These are phyloP conservation scores for Catostomus latipinnis DNA, from an alignment of 2,797 vertebrate species.

Conservation along the genomic window DNA sequence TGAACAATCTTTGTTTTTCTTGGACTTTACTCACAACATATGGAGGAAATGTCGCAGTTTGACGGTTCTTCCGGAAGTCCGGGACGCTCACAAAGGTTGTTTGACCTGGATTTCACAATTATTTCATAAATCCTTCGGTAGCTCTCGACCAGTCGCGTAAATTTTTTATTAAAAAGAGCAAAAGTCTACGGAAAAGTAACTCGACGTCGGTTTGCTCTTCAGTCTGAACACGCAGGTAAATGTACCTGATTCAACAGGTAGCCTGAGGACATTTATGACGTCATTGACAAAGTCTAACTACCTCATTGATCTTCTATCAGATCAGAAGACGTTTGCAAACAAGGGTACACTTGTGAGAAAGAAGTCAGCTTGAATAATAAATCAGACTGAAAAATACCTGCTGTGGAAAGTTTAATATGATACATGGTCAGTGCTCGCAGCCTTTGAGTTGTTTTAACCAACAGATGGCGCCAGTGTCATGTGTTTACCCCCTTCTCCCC, in stretches of 20 bases:
- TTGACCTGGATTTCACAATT: slow-evolving; percentile 1
- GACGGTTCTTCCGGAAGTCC: slow-evolving; percentile 56
- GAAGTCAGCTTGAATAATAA: too few species aligned
- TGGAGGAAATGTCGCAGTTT: slow-evolving; percentile 45
- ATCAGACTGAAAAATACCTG: too few species aligned
- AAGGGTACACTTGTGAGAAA: not conserved
- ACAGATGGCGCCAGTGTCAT: slow-evolving; percentile 16
- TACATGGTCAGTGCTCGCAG: too few species aligned
- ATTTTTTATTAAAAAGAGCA: not conserved
- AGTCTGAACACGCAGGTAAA: not conserved
- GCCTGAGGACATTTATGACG: slow-evolving; percentile 35
- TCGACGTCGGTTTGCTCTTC: not conserved
- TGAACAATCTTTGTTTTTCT: not conserved
- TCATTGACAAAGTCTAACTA: not conserved
- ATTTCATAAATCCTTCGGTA: not conserved
- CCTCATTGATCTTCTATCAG: not conserved
- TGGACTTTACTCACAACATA: slow-evolving; percentile 54
- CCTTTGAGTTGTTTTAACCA: not conserved
- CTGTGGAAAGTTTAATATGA: not conserved
- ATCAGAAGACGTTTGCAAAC: not conserved
- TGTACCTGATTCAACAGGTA: slow-evolving; percentile 51
- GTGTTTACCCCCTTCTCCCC: too few species aligned
- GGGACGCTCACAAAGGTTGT: slow-evolving; percentile 7
- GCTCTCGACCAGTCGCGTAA: not conserved
- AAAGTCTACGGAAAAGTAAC: not conserved